A percentile compares a stretch with the other conserved stretches of the same genome.
Evolutionary conservation across 2,113 vertebrate genomes (phyloP).

Genomic region (Pelvicachromis taeniatus): DNA sequence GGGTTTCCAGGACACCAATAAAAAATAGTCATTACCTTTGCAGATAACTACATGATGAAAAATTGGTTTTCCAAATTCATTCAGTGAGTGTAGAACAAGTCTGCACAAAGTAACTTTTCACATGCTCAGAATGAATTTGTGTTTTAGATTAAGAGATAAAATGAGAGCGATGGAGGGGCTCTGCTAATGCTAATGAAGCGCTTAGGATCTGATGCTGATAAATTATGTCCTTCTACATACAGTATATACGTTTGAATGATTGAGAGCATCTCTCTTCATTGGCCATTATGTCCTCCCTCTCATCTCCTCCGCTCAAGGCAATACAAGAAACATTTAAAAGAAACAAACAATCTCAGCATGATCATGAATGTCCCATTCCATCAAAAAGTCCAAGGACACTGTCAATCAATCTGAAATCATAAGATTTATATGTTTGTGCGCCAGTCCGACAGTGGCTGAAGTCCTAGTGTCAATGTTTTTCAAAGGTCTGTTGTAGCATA

Average conservation of each 20-base stretch:
- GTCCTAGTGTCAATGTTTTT: not conserved
- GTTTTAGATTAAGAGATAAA: not conserved
- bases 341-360: not conserved
- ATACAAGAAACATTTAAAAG: not conserved
- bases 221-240: not conserved
- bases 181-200: not conserved
- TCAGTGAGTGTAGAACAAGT: not conserved
- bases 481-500: not conserved
- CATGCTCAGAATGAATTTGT: not conserved
- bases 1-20: not conserved
- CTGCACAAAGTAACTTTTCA: not conserved
- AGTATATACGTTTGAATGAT: not conserved
- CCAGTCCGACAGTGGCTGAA: not conserved
- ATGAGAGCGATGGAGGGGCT: not conserved
- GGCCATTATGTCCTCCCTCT: not conserved
- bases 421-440: not conserved
- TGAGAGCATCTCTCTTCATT: not conserved
- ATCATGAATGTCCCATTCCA: not conserved
- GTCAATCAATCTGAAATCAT: not conserved
- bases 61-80: not conserved
- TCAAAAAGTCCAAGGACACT: not conserved
- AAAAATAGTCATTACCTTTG: not conserved
- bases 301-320: not conserved
- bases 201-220: not conserved
- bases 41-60: not conserved